Percentiles rank a stretch among this genome's conserved stretches.
Evolutionary conservation across 64 coral and sea anemone genomes (phyloP).

Genomic region (Stylophora pistillata): DNA sequence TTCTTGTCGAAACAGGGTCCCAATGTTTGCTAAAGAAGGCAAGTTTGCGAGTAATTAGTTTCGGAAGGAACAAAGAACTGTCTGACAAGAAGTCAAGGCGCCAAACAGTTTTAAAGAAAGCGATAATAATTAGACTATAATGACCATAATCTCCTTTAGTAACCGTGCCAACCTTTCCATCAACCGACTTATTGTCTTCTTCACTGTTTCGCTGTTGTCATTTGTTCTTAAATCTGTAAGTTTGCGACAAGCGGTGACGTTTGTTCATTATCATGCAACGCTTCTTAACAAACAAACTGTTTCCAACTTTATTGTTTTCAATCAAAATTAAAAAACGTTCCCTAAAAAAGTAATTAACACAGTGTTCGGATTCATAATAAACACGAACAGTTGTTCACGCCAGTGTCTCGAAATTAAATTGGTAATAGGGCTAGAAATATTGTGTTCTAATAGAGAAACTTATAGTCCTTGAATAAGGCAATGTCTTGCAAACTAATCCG

Average conservation of each 20-base stretch:
- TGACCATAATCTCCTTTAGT: not conserved
- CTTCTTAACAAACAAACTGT: not conserved
- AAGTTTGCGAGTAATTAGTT: too few relatives aligned
- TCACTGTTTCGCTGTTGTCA: not conserved
- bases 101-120: not conserved
- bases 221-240: not conserved
- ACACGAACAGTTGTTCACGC: not conserved
- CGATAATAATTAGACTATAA: not conserved
- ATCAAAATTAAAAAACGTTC: not conserved
- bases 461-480: too few relatives aligned
- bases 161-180: not conserved
- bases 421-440: not conserved
- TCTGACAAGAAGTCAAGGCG: not conserved
- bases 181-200: not conserved
- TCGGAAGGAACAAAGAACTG: too few relatives aligned
- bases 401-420: not conserved
- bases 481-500: too few relatives aligned
- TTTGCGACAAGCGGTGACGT: not conserved
- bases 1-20: too few relatives aligned
- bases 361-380: not conserved
- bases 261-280: not conserved
- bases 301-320: conserved; percentile 6
- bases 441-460: too few relatives aligned
- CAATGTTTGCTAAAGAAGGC: too few relatives aligned
- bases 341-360: conserved; percentile 17